Evolutionary conservation across 2,797 vertebrate genomes (phyloP).

Genomic region (Intellagama lesueurii): DNA sequence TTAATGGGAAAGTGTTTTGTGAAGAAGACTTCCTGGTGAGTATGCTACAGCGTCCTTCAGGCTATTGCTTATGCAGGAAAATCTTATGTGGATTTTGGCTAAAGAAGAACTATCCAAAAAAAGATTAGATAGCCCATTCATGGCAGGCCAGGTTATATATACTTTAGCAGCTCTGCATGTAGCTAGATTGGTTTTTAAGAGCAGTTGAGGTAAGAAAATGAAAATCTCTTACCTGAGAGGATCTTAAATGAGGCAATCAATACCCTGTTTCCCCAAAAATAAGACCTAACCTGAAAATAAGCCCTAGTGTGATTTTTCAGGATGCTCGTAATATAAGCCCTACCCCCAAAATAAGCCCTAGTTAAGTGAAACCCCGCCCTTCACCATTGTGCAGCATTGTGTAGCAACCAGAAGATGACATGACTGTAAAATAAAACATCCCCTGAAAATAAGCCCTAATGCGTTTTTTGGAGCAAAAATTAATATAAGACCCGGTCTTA

Average conservation of each 20-base stretch:
- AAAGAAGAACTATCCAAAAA: neutral
- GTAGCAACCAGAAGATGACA: too few species aligned
- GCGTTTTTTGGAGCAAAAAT: too few species aligned
- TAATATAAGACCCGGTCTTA: too few species aligned
- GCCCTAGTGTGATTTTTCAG: too few species aligned
- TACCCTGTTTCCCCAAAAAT: too few species aligned
- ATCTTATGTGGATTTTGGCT: neutral
- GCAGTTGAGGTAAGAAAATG: neutral
- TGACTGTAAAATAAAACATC: too few species aligned
- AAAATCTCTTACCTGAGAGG: neutral
- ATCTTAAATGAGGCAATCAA: neutral
- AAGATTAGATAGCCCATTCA: rapidly evolving
- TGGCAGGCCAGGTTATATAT: rapidly evolving
- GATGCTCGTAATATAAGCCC: too few species aligned
- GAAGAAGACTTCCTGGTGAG: slow-evolving; percentile 99
- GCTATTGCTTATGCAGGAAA: neutral
- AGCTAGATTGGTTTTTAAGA: neutral
- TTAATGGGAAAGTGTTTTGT: slow-evolving; percentile 96
- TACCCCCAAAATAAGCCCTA: too few species aligned
- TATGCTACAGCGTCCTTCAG: neutral
- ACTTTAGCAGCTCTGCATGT: neutral
- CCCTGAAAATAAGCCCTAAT: too few species aligned
- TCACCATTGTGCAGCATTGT: too few species aligned
- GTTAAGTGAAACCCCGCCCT: too few species aligned
- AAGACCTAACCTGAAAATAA: too few species aligned